Evolutionary conservation across 2,797 vertebrate genomes (phyloP), one percentile per base, ranked within the genome.

Genomic region (Sparidentex hasta): DNA sequence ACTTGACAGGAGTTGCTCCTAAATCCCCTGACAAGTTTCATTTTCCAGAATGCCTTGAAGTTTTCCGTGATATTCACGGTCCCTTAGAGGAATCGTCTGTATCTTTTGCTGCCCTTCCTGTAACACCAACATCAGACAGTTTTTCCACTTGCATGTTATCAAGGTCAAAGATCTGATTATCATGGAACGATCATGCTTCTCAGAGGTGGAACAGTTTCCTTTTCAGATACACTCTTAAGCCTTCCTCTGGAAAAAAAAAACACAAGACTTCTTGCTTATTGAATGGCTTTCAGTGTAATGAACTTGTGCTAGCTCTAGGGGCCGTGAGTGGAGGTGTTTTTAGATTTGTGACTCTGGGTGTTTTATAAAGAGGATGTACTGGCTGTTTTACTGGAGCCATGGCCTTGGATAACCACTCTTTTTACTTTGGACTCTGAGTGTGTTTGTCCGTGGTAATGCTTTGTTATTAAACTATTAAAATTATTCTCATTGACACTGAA

Each of bases 401-500:
- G 4, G 44, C 47, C 13, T 17, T 57, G 48, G 6, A 47, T n/a
- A 5, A 41, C 5, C 1, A 43, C 9, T 4, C 21, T 14, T 56
- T 81, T 51, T 44, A 41, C 5, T 0, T 57, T 62, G 7, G 16
- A 18, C n/a, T 29, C 12, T 11, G 2, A n/a, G 16, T 25, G 50
- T 58, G 56, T 72, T 70, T 63, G 18, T 62, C 25, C 38, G 33
- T 52, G 74, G 59, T 17, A 41, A 27, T 16, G 9, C 63, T 80
- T 75, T 82, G 17, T 80, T 78, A 23, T 55, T 67, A 52, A 72
- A 58, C 4, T 29, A 56, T 59, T 48, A n/a, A 33, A 76, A 63
- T 23, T 50, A 59, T 1, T 62, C 38, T 41, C 51, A 21, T 7
- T 64, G 72, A n/a, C 71, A 65, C 46, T 58, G 41, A 76, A 59